Conservation (phyloP, 2,888 invertebrate genomes). For the Icerya purchasi region DNA sequence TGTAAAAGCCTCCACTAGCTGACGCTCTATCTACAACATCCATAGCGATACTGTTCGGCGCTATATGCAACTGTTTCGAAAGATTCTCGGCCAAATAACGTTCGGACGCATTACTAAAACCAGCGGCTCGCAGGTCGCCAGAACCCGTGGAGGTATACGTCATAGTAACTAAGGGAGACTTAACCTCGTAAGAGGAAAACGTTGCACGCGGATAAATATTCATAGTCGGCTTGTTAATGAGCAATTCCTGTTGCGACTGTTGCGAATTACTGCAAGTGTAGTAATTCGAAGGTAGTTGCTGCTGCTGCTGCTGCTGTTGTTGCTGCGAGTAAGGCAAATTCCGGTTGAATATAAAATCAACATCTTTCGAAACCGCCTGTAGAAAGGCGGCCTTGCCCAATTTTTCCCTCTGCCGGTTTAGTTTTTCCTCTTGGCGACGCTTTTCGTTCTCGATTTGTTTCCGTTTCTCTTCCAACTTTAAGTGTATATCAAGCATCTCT, state of each 20-base stretch:
- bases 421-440: slow-evolving; percentile 61
- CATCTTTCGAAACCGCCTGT: slow-evolving; percentile 58
- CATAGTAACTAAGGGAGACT: no score
- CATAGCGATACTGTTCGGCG: background rate
- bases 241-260: background rate
- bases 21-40: background rate
- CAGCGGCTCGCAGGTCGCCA: background rate
- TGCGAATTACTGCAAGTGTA: background rate
- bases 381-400: slow-evolving; percentile 81
- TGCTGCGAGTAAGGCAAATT: background rate
- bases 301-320: background rate
- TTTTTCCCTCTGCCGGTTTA: slow-evolving; percentile 67
- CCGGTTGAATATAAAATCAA: background rate
- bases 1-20: background rate
- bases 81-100: background rate
- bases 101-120: background rate
- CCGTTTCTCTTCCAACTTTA: slow-evolving; percentile 82
- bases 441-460: slow-evolving; percentile 82
- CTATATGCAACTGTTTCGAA: background rate
- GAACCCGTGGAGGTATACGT: background rate
- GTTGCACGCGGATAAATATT: no score
- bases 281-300: background rate
- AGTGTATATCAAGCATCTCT: slow-evolving; percentile 65
- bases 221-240: no score
- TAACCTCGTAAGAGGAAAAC: no score